phyloP scores from a whole-genome alignment of 2,888 invertebrate genomes.

The Macropis europaea region DNA sequence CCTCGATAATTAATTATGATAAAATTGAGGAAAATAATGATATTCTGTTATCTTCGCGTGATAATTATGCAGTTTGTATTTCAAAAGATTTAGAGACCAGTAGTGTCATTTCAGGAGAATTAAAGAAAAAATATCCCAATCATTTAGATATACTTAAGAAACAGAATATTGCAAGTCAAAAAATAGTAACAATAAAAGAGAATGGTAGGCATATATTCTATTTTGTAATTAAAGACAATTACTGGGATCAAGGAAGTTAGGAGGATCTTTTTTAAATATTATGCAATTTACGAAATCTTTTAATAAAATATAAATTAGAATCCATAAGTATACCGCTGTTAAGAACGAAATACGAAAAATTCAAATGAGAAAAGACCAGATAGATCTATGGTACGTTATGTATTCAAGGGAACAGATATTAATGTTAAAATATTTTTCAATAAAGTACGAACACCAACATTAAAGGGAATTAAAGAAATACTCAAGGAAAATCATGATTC shows the following conservation, averaged over 20 bases:
- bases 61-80: neutral
- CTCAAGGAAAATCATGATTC: slow-evolving; percentile 33
- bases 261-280: neutral
- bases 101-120: no score
- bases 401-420: no score
- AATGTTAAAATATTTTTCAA: neutral
- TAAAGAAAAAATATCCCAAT: no score
- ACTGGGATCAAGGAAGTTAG: neutral
- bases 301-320: neutral
- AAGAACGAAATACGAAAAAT: no score
- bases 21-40: neutral
- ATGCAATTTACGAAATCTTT: neutral
- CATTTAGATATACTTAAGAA: no score
- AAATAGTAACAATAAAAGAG: no score
- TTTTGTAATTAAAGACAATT: neutral
- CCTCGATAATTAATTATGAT: neutral
- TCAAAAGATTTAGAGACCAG: neutral
- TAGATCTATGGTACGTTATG: no score
- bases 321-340: no score
- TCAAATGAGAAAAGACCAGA: no score
- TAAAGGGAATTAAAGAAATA: neutral
- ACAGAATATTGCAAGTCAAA: no score
- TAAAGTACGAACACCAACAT: neutral
- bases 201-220: neutral
- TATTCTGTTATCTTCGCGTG: neutral